Evolutionary conservation across 2,113 vertebrate species (phyloP), one percentile per base, ranked within the genome.

Genomic region (Proterorhinus semilunaris): DNA sequence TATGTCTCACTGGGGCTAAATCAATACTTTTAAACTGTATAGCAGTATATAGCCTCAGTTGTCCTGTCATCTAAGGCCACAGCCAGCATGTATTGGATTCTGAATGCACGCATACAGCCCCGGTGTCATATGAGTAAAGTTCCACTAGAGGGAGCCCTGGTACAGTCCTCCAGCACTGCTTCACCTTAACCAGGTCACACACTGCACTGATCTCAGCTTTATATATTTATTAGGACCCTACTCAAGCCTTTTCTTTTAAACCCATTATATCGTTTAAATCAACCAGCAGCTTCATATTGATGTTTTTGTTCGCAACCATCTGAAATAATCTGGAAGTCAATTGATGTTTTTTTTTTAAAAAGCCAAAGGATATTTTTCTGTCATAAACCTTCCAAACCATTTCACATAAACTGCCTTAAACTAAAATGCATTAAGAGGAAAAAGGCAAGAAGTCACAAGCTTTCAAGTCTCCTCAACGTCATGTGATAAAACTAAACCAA

Each of bases 61-160:
- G 55, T 42, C 27, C 55, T 58, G 55, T 58, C 55, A 58, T 54
- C 53, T 42, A 17, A 58, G 55, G 55, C 17, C 55, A 36, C 27
- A 36, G 4, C 27, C 27, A 36, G 27, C 27, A 58, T 36, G 10
- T 11, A 42, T 58, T 36, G 21, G 17, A 58, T 58, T 27, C 55
- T 58, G 53, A 16, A 58, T 58, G 27, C 10, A 58, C 11, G 21
- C 12, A 58, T 47, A 47, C 46, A 8, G 46, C 1, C 10, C 10
- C 7, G 27, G 12, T 58, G 55, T 58, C 55, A 13, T 58, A 11
- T 36, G 21, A 42, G 11, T 12, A 58, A 58, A 42, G 11, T 11
- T 42, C 55, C 55, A 58, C 21, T 58, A 58, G 55, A 58, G 55
- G 27, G 55, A 36, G 27, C 5, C 4, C 17, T 58, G 11, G 21